Conservation (phyloP, 2,888 invertebrate species). For the Bibio marci region DNA sequence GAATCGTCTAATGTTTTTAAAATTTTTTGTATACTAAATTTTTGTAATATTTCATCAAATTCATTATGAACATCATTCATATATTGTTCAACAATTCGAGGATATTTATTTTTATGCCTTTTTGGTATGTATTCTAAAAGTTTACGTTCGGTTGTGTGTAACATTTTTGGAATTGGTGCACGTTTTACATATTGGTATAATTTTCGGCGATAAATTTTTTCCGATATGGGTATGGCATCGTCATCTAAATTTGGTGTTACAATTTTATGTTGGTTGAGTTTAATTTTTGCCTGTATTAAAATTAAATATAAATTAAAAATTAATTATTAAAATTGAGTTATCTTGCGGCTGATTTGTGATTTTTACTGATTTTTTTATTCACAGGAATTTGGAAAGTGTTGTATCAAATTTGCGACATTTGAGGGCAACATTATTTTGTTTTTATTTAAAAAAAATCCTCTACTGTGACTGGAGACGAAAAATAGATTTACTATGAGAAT, state of each 20-base stretch:
- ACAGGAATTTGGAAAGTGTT: no score
- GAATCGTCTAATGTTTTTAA: conserved; percentile 38
- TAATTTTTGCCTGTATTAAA: conserved; percentile 18
- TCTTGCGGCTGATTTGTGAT: no score
- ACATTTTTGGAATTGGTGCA: conserved; percentile 42
- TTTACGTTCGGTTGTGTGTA: conserved; percentile 39
- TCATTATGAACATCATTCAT: conserved; percentile 35
- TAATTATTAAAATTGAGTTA: not conserved
- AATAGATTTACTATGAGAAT: no score
- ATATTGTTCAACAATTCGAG: conserved; percentile 31
- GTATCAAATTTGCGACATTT: no score
- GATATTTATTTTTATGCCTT: conserved; percentile 37
- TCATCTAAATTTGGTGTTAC: conserved; percentile 23
- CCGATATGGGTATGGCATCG: conserved; percentile 32
- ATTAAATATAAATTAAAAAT: not conserved
- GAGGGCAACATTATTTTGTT: no score
- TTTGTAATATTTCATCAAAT: conserved; percentile 41
- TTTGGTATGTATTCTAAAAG: conserved; percentile 39
- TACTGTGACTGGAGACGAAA: no score
- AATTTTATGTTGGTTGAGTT: conserved; percentile 14
- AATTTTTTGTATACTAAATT: conserved; percentile 44
- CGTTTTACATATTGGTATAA: conserved; percentile 38
- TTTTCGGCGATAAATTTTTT: conserved; percentile 31
- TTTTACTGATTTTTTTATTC: no score
- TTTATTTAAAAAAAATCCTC: no score